phyloP scores from a whole-genome alignment of 2,113 vertebrate species.

The Coracopsis vasa region DNA sequence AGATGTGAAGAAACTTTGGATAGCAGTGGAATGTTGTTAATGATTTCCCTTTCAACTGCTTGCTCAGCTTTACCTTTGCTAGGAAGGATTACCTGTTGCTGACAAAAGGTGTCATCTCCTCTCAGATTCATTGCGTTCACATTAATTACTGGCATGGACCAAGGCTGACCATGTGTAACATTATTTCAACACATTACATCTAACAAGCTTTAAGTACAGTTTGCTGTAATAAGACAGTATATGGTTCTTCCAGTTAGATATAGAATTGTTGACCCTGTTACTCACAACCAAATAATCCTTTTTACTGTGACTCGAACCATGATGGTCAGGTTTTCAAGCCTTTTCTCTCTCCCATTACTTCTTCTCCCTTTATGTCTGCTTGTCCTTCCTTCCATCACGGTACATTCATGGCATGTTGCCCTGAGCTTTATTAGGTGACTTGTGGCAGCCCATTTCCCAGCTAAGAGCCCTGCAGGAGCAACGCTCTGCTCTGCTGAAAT shows the following conservation, averaged over 20 bases:
- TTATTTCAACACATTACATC: background rate
- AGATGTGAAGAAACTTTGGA: slow-evolving; percentile 18
- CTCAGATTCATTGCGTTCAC: background rate
- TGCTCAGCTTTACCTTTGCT: slow-evolving; percentile 15
- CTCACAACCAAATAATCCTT: slow-evolving; percentile 7
- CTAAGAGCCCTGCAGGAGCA: slow-evolving; percentile 11
- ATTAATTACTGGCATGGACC: background rate
- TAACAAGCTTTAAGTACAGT: background rate
- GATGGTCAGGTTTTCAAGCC: background rate
- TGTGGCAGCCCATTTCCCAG: background rate
- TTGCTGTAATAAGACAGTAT: background rate
- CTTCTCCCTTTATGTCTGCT: background rate
- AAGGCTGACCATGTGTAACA: background rate
- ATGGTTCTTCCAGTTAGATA: background rate
- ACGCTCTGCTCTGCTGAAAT: background rate
- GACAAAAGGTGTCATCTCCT: slow-evolving; percentile 4
- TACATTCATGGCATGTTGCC: background rate
- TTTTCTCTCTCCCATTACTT: background rate
- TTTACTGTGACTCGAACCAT: background rate
- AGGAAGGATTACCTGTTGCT: slow-evolving; percentile 12
- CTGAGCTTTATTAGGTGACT: background rate
- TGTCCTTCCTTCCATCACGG: background rate
- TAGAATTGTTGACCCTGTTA: background rate
- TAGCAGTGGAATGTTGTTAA: background rate
- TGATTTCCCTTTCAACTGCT: slow-evolving; percentile 25